phyloP scores from a whole-genome alignment of 2,113 vertebrate genomes.

The cattle (Bos taurus) region ARS-UCD2.0 NC_037342.1:72926001-72926500 shows the following conservation, averaged over 20 bases:
- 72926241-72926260: conserved; percentile 23
- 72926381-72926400: no score
- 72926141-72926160: background rate
- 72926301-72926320: conserved; percentile 52
- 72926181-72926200: background rate
- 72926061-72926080: background rate
- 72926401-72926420: no score
- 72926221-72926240: conserved; percentile 19
- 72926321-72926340: conserved; percentile 51
- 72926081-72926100: background rate
- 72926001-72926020: background rate
- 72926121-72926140: background rate
- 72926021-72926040: background rate
- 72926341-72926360: background rate
- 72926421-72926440: no score
- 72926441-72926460: no score
- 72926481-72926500: no score
- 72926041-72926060: background rate
- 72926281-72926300: background rate
- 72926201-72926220: conserved; percentile 11
- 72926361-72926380: no score
- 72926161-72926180: background rate
- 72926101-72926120: background rate
- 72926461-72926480: no score
- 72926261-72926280: conserved; percentile 11